Evolutionary conservation across 1,140 invertebrate genomes (phyloP), one percentile per base, ranked within the genome.

Genomic region (Diachasmimorpha longicaudata): DNA sequence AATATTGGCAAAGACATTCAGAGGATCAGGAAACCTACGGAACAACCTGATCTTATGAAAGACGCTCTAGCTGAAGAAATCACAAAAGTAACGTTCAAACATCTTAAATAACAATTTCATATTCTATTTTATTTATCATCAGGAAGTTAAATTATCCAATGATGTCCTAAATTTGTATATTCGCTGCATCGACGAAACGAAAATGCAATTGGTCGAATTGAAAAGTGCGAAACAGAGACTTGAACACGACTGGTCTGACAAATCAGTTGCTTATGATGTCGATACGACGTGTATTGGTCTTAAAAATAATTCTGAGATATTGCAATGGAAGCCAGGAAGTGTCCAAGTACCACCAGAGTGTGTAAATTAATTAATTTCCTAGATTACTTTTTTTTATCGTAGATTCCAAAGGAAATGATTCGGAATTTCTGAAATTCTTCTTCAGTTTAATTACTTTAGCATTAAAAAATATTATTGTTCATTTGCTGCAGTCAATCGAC

Each of bases 241-340:
- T 23, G 95, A 96, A 88, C 92, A 92, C 80, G 95, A 96, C 83
- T 96, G 95, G 95, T 96, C 94, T 80, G 94, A 96, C 82, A 97
- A 96, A 89, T 91, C 92, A 74, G 91, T 94, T 85, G 91, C 95
- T 2, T 93, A 95, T 81, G 92, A 95, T 80, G 93, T 95, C 13
- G 95, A 96, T 77, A 83, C 91, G 0, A 86, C 88, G 2, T 93
- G 93, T 79, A 78, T 91, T 44, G 86, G 90, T 9, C 82, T 94
- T 4, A 91, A 90, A 74, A 92, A 91, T 69, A 89, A 90, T 74
- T 92, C 93, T 0, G 88, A 87, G 21, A 91, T 90, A 0, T 90
- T 94, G 5, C 85, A 93, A 84, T 94, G 94, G 80, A 91, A 91
- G 80, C 91, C 93, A 4, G 93, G 93, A 19, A 88, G 93, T 0